These are phyloP conservation scores for Champsocephalus esox DNA, from an alignment of 2,797 vertebrate genomes.

Conservation along the genomic window DNA sequence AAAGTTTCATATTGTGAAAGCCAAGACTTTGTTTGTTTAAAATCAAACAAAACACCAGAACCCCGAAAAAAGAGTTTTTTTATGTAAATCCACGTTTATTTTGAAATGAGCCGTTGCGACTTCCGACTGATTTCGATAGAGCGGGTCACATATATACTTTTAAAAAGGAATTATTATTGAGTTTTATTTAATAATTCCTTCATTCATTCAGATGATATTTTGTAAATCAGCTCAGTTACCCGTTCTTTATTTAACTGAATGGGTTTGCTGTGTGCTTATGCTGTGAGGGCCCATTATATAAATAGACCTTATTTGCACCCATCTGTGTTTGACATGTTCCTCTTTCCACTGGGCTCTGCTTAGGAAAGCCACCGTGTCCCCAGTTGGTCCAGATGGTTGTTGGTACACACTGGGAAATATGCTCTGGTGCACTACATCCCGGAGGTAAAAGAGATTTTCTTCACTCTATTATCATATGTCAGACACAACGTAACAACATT, in stretches of 20 bases:
- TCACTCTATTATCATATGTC: too few relatives aligned
- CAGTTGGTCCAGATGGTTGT: constrained; percentile 55
- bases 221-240: not conserved
- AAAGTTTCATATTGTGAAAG: too few relatives aligned
- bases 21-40: too few relatives aligned
- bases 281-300: constrained; percentile 1
- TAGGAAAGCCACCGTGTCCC: constrained; percentile 40
- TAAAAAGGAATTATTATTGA: not conserved
- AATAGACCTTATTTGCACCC: constrained; percentile 12
- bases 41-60: too few relatives aligned
- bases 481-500: too few relatives aligned
- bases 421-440: constrained; percentile 24
- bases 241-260: not conserved
- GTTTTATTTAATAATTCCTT: too few relatives aligned
- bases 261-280: not conserved
- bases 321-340: constrained; percentile 49
- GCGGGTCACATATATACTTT: not conserved
- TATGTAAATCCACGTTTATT: too few relatives aligned
- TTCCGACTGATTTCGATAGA: too few relatives aligned
- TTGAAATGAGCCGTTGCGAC: too few relatives aligned
- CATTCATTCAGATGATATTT: not conserved
- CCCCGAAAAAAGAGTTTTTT: too few relatives aligned
- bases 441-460: not conserved
- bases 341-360: constrained; percentile 23
- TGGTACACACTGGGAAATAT: constrained; percentile 30